Evolutionary conservation across 1,140 invertebrate genomes (phyloP).

Genomic region (Ruditapes philippinarum): DNA sequence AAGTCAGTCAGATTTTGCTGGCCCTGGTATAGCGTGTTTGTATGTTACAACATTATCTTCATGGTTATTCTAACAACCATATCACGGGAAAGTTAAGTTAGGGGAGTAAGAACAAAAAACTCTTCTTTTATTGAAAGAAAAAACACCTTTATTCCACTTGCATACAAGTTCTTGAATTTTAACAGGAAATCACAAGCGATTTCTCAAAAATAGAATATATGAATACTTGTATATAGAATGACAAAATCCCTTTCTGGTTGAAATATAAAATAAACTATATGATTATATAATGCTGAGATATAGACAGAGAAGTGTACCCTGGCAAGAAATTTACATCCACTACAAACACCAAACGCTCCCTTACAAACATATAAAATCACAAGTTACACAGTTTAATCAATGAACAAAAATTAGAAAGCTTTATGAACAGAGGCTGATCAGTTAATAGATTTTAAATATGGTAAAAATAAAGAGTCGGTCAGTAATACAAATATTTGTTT

Average conservation of each 20-base stretch:
- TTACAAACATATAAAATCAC: no score
- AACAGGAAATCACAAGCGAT: constrained; percentile 41
- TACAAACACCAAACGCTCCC: no score
- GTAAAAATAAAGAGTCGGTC: no score
- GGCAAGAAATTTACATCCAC: constrained; percentile 11
- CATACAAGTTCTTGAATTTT: constrained; percentile 59
- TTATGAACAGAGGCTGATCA: no score
- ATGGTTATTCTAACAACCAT: no score
- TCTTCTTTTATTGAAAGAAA: background rate
- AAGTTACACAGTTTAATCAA: no score
- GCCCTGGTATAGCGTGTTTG: no score
- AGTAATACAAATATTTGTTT: no score
- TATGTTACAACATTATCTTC: no score
- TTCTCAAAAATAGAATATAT: constrained; percentile 64
- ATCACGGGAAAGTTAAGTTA: background rate
- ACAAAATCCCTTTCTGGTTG: constrained; percentile 67
- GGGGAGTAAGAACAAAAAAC: background rate
- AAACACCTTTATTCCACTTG: constrained; percentile 71
- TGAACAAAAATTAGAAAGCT: no score
- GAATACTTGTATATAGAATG: constrained; percentile 65
- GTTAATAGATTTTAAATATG: no score
- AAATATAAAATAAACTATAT: constrained; percentile 39
- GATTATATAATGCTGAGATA: constrained; percentile 54
- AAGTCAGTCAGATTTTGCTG: no score
- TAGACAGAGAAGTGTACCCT: constrained; percentile 42